Base-by-base conservation (phyloP, 2,888 invertebrate species). In the Drosophila quinaria region DNA sequence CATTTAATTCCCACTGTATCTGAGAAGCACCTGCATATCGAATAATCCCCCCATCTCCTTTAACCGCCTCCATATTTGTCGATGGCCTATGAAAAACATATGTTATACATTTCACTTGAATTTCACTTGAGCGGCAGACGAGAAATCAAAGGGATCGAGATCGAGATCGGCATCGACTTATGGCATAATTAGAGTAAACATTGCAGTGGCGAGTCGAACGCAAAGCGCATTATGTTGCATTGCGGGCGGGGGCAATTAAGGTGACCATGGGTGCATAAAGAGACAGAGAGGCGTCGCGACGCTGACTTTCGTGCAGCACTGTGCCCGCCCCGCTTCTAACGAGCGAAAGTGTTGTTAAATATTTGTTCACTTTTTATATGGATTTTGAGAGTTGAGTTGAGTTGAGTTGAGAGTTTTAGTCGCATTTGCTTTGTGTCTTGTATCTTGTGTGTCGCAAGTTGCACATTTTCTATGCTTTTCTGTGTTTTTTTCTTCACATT, bases 271-370 rank as follows among this genome's bases (percentile, higher is more conserved):
- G 68, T 70, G 69, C 87, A 80, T 80, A 70, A 52, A 71, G 75
- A 61, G 71, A 60, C 41, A 29, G 33, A 22, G 61, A 62, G 63
- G 69, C 64, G 67, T 51, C 64, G 33, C 33, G 67, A 52, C 60
- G 35, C 35, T 47, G 58, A 80, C 61, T 75, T 75, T 80, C 64
- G 35, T 66, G 80, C 64, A 46, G 49, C 76, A 70, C 78, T 64
- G 55, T 71, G 31, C 55, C 64, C 79, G 88, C 75, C 70, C 66
- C 72, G 88, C 90, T 86, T 86, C 89, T 89, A 90, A 89, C 87
- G 86, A 90, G 86, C 90, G 86, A 86, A 86, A 86, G 86, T 86
- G 89, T 83, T 87, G 81, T 81, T 72, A 86, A 87, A 84, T 87
- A 84, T 87, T 74, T 89, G 63, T 70, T 64, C 49, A 56, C 49